Conservation (phyloP, 2,797 vertebrate species). For the Microctenopoma stevenorrisi region DNA sequence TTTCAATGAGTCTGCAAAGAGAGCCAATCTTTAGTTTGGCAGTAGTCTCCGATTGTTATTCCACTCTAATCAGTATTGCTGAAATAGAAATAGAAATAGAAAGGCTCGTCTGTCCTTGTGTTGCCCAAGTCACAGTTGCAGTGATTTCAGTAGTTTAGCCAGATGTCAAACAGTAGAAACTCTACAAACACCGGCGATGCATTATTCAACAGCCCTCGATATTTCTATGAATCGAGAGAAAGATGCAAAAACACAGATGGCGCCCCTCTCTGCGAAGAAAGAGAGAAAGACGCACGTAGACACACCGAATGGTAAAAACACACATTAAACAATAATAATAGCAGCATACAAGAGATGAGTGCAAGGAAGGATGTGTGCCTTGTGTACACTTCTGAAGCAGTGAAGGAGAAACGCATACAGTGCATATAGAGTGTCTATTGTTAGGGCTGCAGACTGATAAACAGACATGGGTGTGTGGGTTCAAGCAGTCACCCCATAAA, state of each 20-base stretch:
- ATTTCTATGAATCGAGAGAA: slow-evolving; percentile 44
- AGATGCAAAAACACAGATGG: background rate
- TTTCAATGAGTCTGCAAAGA: slow-evolving; percentile 27
- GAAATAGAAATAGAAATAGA: slow-evolving; percentile 1
- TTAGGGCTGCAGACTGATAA: slow-evolving; percentile 26
- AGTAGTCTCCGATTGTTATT: slow-evolving; percentile 19
- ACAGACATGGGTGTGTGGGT: slow-evolving; percentile 14
- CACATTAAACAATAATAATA: slow-evolving; percentile 24
- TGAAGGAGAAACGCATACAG: slow-evolving; percentile 27
- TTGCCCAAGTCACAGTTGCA: slow-evolving; percentile 11
- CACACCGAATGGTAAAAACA: slow-evolving; percentile 13
- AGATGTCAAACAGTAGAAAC: slow-evolving; percentile 55
- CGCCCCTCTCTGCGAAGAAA: slow-evolving; percentile 4
- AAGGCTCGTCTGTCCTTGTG: slow-evolving; percentile 32
- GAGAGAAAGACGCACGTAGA: slow-evolving; percentile 10
- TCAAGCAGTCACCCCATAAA: slow-evolving; percentile 4
- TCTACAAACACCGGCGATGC: slow-evolving; percentile 53
- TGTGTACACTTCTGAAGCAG: slow-evolving; percentile 55
- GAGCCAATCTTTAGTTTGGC: slow-evolving; percentile 25
- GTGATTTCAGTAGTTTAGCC: slow-evolving; percentile 58
- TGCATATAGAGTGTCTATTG: slow-evolving; percentile 52
- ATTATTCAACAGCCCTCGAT: slow-evolving; percentile 65
- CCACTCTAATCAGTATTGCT: slow-evolving; percentile 29
- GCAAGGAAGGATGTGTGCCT: slow-evolving; percentile 54
- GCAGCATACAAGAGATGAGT: slow-evolving; percentile 26